These are phyloP conservation scores for Aurelia coerulea DNA, from an alignment of 30 jellyfish, hydroid and myxozoan species.

Conservation along the genomic window DNA sequence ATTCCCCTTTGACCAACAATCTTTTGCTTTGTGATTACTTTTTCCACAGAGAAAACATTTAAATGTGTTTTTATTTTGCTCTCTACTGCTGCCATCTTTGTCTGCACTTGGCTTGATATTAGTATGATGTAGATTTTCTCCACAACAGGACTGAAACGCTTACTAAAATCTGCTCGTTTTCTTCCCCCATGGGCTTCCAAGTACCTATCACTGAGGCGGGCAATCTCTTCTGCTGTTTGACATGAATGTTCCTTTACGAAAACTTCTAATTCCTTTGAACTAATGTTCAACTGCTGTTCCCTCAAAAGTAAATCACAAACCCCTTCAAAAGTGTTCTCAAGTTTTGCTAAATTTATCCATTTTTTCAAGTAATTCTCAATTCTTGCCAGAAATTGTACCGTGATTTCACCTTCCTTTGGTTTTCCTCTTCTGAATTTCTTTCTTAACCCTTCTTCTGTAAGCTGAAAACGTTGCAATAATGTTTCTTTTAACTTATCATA, in stretches of 20 bases:
- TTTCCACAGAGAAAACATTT: slow-evolving; percentile 7
- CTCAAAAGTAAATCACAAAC: background rate
- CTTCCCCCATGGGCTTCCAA: no score
- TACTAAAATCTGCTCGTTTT: no score
- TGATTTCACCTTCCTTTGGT: slow-evolving; percentile 27
- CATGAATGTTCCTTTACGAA: slow-evolving; percentile 20
- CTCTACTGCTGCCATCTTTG: slow-evolving; percentile 1
- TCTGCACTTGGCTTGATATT: background rate
- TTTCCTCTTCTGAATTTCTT: slow-evolving; percentile 6
- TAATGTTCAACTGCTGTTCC: background rate
- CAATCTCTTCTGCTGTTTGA: slow-evolving; percentile 33
- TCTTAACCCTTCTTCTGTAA: slow-evolving; percentile 26
- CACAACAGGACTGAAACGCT: no score
- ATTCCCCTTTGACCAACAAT: slow-evolving; percentile 9
- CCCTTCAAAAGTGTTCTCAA: slow-evolving; percentile 28
- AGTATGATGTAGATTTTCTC: background rate
- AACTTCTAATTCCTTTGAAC: no score
- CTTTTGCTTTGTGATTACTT: background rate
- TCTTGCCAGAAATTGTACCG: background rate
- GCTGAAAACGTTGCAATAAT: slow-evolving; percentile 23
- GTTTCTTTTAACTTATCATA: slow-evolving; percentile 5
- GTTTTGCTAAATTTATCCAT: slow-evolving; percentile 15
- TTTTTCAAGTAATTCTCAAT: slow-evolving; percentile 20
- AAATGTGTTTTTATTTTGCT: background rate
- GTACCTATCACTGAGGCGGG: slow-evolving; percentile 2